phyloP scores from a whole-genome alignment of 2,797 vertebrate species.

The Poeciliopsis gracilis region DNA sequence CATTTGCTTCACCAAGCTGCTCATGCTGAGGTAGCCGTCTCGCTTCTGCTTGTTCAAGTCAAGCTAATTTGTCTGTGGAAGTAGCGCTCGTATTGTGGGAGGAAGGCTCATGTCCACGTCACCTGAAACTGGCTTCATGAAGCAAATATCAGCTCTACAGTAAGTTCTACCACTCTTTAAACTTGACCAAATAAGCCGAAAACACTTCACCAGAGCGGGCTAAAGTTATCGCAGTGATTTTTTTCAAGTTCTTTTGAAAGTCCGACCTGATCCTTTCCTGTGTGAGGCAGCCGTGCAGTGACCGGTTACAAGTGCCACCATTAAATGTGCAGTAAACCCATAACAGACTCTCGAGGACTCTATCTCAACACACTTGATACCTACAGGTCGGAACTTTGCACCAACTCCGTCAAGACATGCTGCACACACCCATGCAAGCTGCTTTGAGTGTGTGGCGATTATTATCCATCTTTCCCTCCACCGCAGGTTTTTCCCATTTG shows the following conservation, averaged over 20 bases:
- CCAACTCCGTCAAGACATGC: background rate
- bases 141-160: background rate
- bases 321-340: background rate
- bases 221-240: background rate
- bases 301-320: background rate
- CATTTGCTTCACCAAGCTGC: background rate
- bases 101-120: too few relatives aligned
- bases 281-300: background rate
- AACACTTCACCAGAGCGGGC: background rate
- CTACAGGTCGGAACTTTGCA: background rate
- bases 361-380: background rate
- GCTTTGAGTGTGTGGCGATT: constrained; percentile 2
- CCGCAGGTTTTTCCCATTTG: constrained; percentile 36
- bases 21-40: background rate
- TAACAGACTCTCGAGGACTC: background rate
- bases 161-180: background rate
- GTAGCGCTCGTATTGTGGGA: too few relatives aligned
- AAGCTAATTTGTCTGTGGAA: background rate
- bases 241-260: background rate
- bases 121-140: too few relatives aligned
- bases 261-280: background rate
- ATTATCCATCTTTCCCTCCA: constrained; percentile 28
- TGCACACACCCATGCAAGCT: background rate
- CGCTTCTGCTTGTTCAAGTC: background rate
- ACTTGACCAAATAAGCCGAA: background rate